These are phyloP conservation scores for Drosophila picticornis DNA, from an alignment of 2,888 invertebrate genomes.

Conservation along the genomic window DNA sequence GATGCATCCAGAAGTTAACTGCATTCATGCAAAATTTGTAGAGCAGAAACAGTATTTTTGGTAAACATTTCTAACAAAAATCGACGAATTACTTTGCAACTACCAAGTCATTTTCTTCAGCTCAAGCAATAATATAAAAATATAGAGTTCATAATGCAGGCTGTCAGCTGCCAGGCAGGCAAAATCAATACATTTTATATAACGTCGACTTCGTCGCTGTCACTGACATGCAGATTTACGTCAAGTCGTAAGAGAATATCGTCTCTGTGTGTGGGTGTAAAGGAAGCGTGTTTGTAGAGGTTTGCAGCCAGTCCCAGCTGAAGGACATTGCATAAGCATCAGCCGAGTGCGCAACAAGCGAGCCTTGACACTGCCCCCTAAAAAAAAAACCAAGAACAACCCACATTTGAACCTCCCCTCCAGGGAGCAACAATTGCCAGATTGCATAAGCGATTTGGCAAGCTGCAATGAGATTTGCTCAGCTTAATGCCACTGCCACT, in stretches of 20 bases:
- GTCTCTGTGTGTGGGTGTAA: constrained; percentile 1
- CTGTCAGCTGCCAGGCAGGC: constrained; percentile 34
- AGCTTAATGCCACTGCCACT: constrained; percentile 6
- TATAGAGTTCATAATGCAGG: neutral
- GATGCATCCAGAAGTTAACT: neutral
- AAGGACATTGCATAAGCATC: constrained; percentile 71
- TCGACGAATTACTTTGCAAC: neutral
- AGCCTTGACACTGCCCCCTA: constrained; percentile 61
- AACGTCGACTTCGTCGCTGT: constrained; percentile 55
- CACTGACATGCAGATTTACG: constrained; percentile 68
- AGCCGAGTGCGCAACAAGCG: constrained; percentile 70
- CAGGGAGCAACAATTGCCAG: constrained; percentile 59
- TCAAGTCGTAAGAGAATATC: constrained; percentile 33
- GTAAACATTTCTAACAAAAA: neutral
- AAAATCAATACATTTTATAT: constrained; percentile 79
- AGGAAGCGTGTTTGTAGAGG: constrained; percentile 14
- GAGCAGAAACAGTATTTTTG: neutral
- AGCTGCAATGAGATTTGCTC: constrained; percentile 43
- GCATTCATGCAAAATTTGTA: neutral
- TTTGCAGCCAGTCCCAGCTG: constrained; percentile 49
- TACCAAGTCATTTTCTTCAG: neutral
- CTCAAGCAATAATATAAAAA: neutral
- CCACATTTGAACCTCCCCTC: constrained; percentile 8
- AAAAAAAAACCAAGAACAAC: constrained; percentile 25
- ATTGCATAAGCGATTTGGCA: constrained; percentile 56